A percentile compares a stretch with the other conserved stretches of the same genome.
Evolutionary conservation across 1,140 invertebrate genomes (phyloP).

Genomic region (Leptinotarsa texana): DNA sequence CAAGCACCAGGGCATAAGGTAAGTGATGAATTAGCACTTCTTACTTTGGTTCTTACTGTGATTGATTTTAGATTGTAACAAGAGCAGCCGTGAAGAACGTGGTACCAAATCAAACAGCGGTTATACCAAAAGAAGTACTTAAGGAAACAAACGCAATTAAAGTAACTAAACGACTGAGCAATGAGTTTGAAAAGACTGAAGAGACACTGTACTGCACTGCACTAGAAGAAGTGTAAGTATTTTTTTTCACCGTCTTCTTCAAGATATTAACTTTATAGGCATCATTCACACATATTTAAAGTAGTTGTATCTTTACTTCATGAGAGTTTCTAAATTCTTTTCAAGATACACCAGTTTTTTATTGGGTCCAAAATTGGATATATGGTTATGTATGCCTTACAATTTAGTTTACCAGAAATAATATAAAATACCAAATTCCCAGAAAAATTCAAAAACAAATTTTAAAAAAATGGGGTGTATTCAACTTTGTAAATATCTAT

Average conservation of each 20-base stretch:
- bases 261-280: neutral
- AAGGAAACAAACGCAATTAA: constrained; percentile 54
- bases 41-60: neutral
- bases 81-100: constrained; percentile 54
- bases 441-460: too few species aligned
- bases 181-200: constrained; percentile 64
- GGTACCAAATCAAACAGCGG: constrained; percentile 58
- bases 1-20: constrained; percentile 55
- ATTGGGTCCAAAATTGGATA: too few species aligned
- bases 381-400: too few species aligned
- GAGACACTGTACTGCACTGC: constrained; percentile 74
- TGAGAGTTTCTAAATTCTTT: too few species aligned
- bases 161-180: constrained; percentile 60
- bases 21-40: neutral
- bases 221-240: constrained; percentile 69
- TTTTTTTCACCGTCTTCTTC: neutral
- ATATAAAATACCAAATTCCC: too few species aligned
- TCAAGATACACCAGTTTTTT: too few species aligned
- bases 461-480: too few species aligned
- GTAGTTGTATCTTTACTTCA: too few species aligned
- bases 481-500: too few species aligned
- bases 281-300: too few species aligned
- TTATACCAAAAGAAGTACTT: constrained; percentile 58
- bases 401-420: too few species aligned
- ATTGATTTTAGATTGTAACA: constrained; percentile 55